Percentiles rank a stretch among this genome's conserved stretches.
Conservation (phyloP, 2,888 invertebrate genomes). For the Calephelis perditalis region DNA sequence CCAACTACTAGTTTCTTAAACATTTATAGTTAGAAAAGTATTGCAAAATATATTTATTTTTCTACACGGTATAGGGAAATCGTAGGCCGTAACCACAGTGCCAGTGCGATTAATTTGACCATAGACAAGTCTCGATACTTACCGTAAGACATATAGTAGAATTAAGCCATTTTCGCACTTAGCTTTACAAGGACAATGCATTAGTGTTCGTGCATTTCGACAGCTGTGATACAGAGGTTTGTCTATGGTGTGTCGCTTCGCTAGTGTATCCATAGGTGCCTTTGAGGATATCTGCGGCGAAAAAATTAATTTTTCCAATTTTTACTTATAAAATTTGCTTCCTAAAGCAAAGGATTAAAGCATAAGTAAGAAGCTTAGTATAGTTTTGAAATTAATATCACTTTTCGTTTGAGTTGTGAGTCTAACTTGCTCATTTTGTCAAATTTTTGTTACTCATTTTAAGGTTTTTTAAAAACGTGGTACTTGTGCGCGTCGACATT, state of each 20-base stretch:
- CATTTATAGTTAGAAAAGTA: constrained; percentile 40
- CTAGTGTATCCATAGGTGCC: constrained; percentile 22
- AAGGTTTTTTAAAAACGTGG: no score
- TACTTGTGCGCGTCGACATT: no score
- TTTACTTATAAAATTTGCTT: no score
- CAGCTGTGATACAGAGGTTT: constrained; percentile 74
- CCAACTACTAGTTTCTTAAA: constrained; percentile 37
- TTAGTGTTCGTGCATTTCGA: constrained; percentile 58
- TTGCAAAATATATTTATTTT: constrained; percentile 54
- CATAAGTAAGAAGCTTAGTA: no score
- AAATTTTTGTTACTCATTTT: no score
- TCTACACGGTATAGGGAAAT: constrained; percentile 59
- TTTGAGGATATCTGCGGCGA: constrained; percentile 11
- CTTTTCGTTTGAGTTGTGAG: no score
- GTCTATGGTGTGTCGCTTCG: constrained; percentile 57
- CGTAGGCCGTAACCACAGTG: constrained; percentile 49
- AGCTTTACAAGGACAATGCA: constrained; percentile 68
- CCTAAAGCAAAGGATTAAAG: no score
- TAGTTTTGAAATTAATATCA: no score
- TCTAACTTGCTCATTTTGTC: no score
- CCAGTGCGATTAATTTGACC: constrained; percentile 43
- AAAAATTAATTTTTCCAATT: no score
- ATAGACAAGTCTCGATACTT: constrained; percentile 70
- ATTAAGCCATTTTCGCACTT: constrained; percentile 66
- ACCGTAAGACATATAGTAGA: constrained; percentile 72